Evolutionary conservation across 2,888 invertebrate genomes (phyloP), one percentile per base, ranked within the genome.

Genomic region (Spodoptera exigua): DNA sequence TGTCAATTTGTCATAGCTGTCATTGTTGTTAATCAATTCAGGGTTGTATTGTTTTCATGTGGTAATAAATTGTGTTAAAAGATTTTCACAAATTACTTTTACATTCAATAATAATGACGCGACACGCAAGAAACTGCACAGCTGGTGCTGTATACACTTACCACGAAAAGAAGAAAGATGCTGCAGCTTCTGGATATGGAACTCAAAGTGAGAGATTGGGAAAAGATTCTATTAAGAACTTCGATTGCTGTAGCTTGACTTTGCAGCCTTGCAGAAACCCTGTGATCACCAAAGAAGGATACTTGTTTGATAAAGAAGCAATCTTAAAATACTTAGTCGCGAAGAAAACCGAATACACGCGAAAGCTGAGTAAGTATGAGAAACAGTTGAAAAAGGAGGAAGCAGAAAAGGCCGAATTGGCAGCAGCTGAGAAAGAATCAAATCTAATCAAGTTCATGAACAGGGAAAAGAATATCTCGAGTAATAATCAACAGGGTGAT

Each of bases 121-220:
- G 99, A 53, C 99, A 99, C 86, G 99, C 99, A 10, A 96, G 98
- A 89, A 99, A 99, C 92, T 98, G 98, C 83, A 99, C 99, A 1
- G 99, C 99, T 0, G 98, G 99, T 57, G 98, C 99, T 9, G 99
- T 99, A 10, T 99, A 99, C 87, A 99, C 99, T 0, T 99, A 99
- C 82, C 98, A 99, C 81, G 99, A 99, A 86, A 98, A 99, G 91
- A 97, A 98, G 88, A 98, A 98, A 86, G 99, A 99, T 86, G 98
- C 99, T 1, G 96, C 97, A 40, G 96, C 97, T 9, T 99, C 99
- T 12, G 99, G 99, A 7, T 99, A 99, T 89, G 99, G 98, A 1
- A 97, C 97, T 34, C 96, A 97, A 86, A 95, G 95, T 46, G 97
- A 97, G 87, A 95, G 99, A 81, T 96, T 99, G 48, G 98, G 99